phyloP scores from a whole-genome alignment of 2,888 invertebrate genomes.

The Epiblema foenella region DNA sequence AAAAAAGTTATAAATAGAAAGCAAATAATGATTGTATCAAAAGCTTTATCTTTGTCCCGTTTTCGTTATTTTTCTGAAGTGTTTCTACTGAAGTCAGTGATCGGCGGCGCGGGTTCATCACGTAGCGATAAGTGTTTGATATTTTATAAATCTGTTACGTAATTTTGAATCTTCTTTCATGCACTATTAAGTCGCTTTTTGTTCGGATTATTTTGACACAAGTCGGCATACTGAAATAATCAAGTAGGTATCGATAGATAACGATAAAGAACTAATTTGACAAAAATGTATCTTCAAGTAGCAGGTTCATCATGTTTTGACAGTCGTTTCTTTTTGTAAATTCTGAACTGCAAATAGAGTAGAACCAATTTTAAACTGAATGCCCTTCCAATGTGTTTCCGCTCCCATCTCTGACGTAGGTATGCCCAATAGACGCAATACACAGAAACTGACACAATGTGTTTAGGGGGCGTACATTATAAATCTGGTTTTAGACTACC shows the following conservation, averaged over 20 bases:
- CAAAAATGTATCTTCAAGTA: constrained; percentile 39
- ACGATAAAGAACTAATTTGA: constrained; percentile 37
- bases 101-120: constrained; percentile 14
- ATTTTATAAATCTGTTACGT: too few species aligned
- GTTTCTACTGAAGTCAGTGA: constrained; percentile 19
- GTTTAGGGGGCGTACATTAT: too few species aligned
- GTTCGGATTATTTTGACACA: too few species aligned
- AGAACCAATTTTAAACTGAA: background rate
- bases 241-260: constrained; percentile 19
- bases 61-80: constrained; percentile 7
- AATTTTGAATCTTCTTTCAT: too few species aligned
- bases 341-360: background rate
- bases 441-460: too few species aligned
- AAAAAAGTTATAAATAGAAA: background rate
- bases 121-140: constrained; percentile 29
- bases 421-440: too few species aligned
- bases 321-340: background rate
- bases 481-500: too few species aligned
- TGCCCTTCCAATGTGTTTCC: too few species aligned
- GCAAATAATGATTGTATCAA: background rate
- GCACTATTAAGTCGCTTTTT: too few species aligned
- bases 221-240: too few species aligned
- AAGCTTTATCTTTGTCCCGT: constrained; percentile 16
- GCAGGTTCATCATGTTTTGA: constrained; percentile 27
- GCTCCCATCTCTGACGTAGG: too few species aligned